Percentiles rank a stretch among this genome's conserved stretches.
Evolutionary conservation across 2,113 vertebrate species (phyloP).

Genomic region (Myrmecophaga tridactyla): DNA sequence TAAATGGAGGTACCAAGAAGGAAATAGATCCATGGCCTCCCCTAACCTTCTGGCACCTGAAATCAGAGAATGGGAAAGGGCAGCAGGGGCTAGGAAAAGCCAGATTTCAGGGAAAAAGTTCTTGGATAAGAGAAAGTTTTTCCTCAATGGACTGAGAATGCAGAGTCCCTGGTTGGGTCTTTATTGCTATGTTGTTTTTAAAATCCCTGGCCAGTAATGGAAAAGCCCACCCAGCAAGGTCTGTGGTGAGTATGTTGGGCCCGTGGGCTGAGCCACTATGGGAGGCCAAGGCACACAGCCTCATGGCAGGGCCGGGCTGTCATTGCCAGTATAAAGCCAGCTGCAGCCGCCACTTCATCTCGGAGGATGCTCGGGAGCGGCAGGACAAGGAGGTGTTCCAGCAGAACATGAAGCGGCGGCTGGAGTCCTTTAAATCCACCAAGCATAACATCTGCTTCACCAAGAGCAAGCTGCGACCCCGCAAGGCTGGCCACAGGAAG

Average conservation of each 20-base stretch:
- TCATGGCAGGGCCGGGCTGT: conserved; percentile 78
- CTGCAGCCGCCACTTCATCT: conserved; percentile 98
- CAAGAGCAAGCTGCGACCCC: conserved; percentile 90
- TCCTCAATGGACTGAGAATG: not conserved
- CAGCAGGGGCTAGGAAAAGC: not conserved
- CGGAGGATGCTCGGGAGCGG: conserved; percentile 91
- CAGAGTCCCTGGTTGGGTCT: not conserved
- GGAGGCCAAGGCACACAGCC: conserved; percentile 34
- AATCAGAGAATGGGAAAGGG: not conserved
- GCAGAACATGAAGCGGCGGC: conserved; percentile 96
- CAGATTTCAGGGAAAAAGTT: not conserved
- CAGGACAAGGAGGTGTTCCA: conserved; percentile 97
- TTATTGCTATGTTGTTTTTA: not conserved
- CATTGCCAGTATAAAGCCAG: conserved; percentile 93
- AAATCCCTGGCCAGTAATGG: conserved; percentile 27
- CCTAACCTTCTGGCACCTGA: not conserved
- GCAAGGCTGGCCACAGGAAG: conserved; percentile 94
- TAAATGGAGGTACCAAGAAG: not conserved
- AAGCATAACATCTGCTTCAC: conserved; percentile 86
- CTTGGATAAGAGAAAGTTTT: not conserved
- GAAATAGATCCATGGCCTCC: not conserved
- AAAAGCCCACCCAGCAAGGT: not conserved
- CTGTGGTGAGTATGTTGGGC: not conserved
- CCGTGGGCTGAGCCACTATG: not conserved
- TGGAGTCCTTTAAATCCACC: conserved; percentile 95